A percentile compares a stretch with the other conserved stretches of the same genome.
Evolutionary conservation across 2,113 vertebrate species (phyloP).

Genomic region (Amazona vittata): DNA sequence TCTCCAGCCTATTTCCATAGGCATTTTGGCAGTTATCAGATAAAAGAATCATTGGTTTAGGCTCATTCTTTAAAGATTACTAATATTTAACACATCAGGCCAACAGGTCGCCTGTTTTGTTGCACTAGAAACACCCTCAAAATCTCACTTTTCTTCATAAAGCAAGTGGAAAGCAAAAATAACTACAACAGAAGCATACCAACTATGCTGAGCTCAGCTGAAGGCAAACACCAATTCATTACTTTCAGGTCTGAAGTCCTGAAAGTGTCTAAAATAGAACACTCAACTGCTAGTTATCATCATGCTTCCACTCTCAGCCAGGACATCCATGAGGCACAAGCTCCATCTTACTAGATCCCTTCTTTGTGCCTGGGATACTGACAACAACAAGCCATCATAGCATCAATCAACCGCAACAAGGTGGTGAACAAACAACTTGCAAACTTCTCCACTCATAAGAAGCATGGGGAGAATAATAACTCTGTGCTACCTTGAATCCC

Average conservation of each 20-base stretch:
- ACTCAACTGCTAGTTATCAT: not conserved
- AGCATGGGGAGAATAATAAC: not conserved
- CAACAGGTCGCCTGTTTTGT: not conserved
- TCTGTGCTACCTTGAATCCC: rapidly evolving
- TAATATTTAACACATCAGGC: not conserved
- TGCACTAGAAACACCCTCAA: not conserved
- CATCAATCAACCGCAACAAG: not conserved
- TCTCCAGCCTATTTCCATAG: not conserved
- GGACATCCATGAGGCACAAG: not conserved
- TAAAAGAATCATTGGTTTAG: not conserved
- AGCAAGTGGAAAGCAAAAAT: not conserved
- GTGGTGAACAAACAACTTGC: not conserved
- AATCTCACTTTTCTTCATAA: not conserved
- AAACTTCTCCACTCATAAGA: not conserved
- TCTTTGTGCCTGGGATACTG: not conserved
- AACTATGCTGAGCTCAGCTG: not conserved
- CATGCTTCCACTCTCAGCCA: not conserved
- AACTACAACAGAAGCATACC: not conserved
- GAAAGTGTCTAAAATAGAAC: not conserved
- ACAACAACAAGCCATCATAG: not conserved
- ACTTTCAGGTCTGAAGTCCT: not conserved
- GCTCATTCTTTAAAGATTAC: not conserved
- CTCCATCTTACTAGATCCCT: not conserved
- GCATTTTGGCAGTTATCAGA: not conserved
- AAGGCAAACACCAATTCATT: not conserved